Evolutionary conservation across 1,140 invertebrate genomes (phyloP), one percentile per base, ranked within the genome.

Genomic region (Tetragnatha versicolor): DNA sequence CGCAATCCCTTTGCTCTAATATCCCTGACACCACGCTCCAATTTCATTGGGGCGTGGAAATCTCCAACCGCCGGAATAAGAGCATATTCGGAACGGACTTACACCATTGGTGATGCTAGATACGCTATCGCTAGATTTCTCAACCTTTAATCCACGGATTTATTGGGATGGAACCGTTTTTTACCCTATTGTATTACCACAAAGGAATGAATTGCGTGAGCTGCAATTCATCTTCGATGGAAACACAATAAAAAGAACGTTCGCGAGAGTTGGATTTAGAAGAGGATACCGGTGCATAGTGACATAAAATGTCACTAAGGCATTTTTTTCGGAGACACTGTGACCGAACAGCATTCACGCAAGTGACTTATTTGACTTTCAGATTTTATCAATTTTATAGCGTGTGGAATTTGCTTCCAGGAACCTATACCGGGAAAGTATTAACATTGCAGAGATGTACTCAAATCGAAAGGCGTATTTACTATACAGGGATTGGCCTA

Each of bases 171-270:
- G 31, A 55, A 55, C 51, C 51, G 25, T 55, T 55, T 55, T 55
- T 55, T 55, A 55, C 31, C 51, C 51, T 55, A 55, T 55, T 55
- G 51, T 55, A 55, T 55, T 55, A 55, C 51, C 51, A 55, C 51
- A 55, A 55, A 55, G 31, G 51, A 31, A 25, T 25, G 51, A 55
- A 55, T 55, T 55, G 51, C 51, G 51, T 55, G 51, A 55, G 51
- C 51, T 27, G 51, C 51, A 55, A 55, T 55, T 55, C 22, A 55
- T 55, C 51, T 55, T 55, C 27, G 27, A 29, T 55, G 27, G 51
- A 9, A 29, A 27, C 31, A 55, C 51, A 55, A 55, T 29, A 55
- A 55, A 31, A 29, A 14, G 51, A 25, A 29, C 51, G 31, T 55
- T 55, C 31, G 25, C 27, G 51, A 29, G 51, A 25, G 51, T 55